Conservation (phyloP, 2,888 invertebrate genomes). For the Agrotis puta region DNA sequence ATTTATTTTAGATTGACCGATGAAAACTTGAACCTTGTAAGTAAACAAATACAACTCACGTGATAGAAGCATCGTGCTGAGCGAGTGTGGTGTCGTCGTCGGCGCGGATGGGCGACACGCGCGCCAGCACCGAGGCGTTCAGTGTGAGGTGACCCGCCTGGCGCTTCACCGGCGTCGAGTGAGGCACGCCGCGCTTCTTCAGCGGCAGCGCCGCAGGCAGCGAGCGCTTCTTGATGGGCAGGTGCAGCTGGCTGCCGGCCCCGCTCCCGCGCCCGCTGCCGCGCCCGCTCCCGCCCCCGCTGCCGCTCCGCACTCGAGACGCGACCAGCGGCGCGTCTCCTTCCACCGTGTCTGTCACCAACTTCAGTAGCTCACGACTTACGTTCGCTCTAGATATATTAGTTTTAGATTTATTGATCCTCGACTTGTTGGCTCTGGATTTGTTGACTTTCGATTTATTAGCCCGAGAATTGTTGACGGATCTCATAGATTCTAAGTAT, state of each 20-base stretch:
- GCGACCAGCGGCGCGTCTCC: slow-evolving; percentile 69
- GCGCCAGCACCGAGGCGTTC: slow-evolving; percentile 74
- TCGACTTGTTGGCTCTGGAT: slow-evolving; percentile 35
- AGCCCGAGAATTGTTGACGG: slow-evolving; percentile 54
- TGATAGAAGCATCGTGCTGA: not conserved
- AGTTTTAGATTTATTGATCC: slow-evolving; percentile 13
- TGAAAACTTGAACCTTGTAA: not conserved
- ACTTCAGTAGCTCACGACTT: slow-evolving; percentile 73
- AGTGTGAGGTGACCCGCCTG: slow-evolving; percentile 56
- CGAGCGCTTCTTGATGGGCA: slow-evolving; percentile 84
- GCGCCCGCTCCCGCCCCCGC: slow-evolving; percentile 10
- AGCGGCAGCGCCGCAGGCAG: slow-evolving; percentile 71
- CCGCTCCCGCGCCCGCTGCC: slow-evolving; percentile 61
- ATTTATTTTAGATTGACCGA: too few relatives aligned
- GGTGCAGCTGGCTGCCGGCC: slow-evolving; percentile 63
- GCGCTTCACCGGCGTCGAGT: slow-evolving; percentile 84
- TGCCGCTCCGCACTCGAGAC: slow-evolving; percentile 68
- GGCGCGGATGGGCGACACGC: slow-evolving; percentile 76
- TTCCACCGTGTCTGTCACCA: slow-evolving; percentile 76
- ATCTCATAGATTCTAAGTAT: slow-evolving; percentile 58
- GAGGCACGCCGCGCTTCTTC: slow-evolving; percentile 79
- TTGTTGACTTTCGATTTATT: slow-evolving; percentile 42
- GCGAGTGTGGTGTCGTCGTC: not conserved
- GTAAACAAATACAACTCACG: slow-evolving; percentile 8
- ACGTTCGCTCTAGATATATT: slow-evolving; percentile 48